phyloP scores from a whole-genome alignment of 2,888 invertebrate species.

The Stomorhina lunata region DNA sequence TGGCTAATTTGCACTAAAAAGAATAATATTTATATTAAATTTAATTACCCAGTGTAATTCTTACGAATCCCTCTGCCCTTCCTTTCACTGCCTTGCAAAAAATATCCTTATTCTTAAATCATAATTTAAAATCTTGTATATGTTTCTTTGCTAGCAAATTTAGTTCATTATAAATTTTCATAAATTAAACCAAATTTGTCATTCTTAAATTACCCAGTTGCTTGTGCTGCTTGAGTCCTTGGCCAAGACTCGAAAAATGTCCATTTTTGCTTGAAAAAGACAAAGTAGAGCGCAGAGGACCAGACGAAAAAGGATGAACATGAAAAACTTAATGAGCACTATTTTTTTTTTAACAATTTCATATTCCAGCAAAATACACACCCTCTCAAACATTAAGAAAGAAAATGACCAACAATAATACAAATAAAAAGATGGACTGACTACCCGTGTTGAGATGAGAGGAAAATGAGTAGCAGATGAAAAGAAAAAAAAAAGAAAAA shows the following conservation, averaged over 20 bases:
- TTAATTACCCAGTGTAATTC: not conserved
- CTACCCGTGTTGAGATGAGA: not conserved
- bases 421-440: not conserved
- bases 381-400: constrained; percentile 3
- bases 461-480: no score
- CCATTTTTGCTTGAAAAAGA: not conserved
- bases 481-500: not conserved
- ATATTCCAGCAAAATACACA: not conserved
- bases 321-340: constrained; percentile 46
- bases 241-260: not conserved
- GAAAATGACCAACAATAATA: not conserved
- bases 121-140: not conserved
- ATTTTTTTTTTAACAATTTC: not conserved
- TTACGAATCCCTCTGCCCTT: not conserved
- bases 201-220: constrained; percentile 46
- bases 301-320: not conserved
- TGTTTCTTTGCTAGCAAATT: no score
- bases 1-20: not conserved
- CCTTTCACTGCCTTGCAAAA: not conserved
- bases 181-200: constrained; percentile 53
- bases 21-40: constrained; percentile 1
- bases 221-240: not conserved
- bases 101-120: no score
- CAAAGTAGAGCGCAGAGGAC: no score
- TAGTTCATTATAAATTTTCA: not conserved